These are phyloP conservation scores for Gymnosoma rotundatum DNA, from an alignment of 2,888 invertebrate genomes.

Conservation along the genomic window DNA sequence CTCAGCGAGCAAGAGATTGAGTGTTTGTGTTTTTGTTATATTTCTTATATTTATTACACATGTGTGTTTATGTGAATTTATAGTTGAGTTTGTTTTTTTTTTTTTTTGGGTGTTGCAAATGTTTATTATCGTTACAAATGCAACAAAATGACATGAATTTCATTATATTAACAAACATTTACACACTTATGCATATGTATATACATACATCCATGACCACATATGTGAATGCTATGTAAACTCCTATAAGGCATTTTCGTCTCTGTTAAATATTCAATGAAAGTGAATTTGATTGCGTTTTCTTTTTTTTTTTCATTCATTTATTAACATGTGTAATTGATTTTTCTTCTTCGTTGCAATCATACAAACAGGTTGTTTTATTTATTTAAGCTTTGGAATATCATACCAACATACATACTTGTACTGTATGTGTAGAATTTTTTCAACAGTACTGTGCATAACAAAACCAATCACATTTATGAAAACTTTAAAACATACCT, in stretches of 20 bases:
- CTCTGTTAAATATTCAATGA: conserved; percentile 4
- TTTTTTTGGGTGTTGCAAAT: conserved; percentile 76
- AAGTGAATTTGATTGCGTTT: conserved; percentile 36
- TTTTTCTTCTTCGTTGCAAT: conserved; percentile 1
- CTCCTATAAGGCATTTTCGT: not conserved
- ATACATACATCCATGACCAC: not conserved
- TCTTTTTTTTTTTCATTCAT: not conserved
- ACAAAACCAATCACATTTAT: too few species aligned
- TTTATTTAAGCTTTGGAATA: conserved; percentile 9
- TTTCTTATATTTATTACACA: conserved; percentile 49
- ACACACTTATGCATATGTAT: not conserved
- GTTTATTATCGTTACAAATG: conserved; percentile 81
- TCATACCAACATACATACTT: too few species aligned
- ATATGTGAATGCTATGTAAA: too few species aligned
- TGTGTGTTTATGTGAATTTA: conserved; percentile 23
- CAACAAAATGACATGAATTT: conserved; percentile 77
- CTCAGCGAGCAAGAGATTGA: not conserved
- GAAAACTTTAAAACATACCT: too few species aligned
- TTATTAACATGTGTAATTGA: conserved; percentile 39
- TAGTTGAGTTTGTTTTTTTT: conserved; percentile 43
- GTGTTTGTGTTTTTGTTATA: conserved; percentile 68
- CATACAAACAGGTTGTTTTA: conserved; percentile 55
- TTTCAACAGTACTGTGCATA: too few species aligned
- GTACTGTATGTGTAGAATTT: too few species aligned
- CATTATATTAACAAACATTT: not conserved